Conservation (phyloP, 2,888 invertebrate genomes). For the Troglohyphantes excavatus region DNA sequence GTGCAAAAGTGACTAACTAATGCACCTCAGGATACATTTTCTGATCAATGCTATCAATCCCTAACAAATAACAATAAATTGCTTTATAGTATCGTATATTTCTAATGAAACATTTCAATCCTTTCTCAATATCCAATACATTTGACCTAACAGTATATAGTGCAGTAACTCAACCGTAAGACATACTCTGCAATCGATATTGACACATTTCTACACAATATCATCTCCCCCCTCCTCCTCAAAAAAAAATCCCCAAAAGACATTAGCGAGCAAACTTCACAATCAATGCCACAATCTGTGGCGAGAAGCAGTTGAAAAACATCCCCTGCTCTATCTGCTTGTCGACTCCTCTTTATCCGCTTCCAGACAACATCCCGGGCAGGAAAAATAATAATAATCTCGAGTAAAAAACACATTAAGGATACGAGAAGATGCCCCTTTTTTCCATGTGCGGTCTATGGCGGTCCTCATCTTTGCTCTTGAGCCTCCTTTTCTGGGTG, state of each 20-base stretch:
- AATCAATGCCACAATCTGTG: neutral
- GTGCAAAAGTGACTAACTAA: too few species aligned
- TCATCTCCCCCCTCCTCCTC: too few species aligned
- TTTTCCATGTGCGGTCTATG: neutral
- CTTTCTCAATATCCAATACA: too few species aligned
- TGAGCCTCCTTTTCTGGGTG: slow-evolving; percentile 1
- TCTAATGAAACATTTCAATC: too few species aligned
- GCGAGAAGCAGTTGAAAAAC: neutral
- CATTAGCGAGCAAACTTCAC: neutral
- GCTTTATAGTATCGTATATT: too few species aligned
- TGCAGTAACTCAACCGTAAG: too few species aligned
- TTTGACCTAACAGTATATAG: too few species aligned
- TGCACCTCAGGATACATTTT: too few species aligned
- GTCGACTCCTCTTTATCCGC: neutral
- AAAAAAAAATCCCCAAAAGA: neutral
- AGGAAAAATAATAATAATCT: slow-evolving; percentile 5
- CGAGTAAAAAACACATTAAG: neutral
- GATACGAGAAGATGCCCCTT: neutral
- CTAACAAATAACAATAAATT: too few species aligned
- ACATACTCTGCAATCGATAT: neutral
- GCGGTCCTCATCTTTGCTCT: neutral
- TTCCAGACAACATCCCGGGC: neutral
- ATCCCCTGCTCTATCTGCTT: neutral
- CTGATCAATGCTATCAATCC: too few species aligned
- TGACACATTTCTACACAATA: neutral